Conservation (phyloP, 1,140 invertebrate genomes). For the Schlechtendalia chinensis region DNA sequence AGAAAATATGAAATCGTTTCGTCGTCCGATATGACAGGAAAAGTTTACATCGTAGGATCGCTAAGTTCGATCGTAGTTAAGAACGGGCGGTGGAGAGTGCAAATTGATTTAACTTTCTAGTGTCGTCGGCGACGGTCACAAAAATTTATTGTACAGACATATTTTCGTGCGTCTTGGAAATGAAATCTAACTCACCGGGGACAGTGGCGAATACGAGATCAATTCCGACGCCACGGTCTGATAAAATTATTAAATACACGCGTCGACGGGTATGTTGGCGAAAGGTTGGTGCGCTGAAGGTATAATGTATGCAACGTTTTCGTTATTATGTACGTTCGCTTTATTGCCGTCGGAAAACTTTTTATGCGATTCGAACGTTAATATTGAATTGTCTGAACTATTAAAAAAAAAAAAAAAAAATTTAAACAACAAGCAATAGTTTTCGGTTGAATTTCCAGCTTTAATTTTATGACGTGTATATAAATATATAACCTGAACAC, state of each 20-base stretch:
- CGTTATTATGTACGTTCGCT: too few relatives aligned
- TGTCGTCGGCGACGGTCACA: not conserved
- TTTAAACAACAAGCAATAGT: too few relatives aligned
- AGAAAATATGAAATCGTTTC: not conserved
- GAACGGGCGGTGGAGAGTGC: not conserved
- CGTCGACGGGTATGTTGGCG: too few relatives aligned
- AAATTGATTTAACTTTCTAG: slow-evolving; percentile 34
- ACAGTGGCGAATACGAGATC: slow-evolving; percentile 13
- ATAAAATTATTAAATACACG: not conserved
- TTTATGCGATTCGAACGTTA: too few relatives aligned
- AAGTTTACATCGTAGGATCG: slow-evolving; percentile 1
- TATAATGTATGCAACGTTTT: too few relatives aligned
- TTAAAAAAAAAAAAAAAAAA: too few relatives aligned
- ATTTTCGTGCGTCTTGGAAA: not conserved
- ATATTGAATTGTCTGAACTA: too few relatives aligned
- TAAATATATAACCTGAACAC: too few relatives aligned
- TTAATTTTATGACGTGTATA: too few relatives aligned
- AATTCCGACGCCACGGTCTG: slow-evolving; percentile 1
- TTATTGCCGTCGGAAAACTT: too few relatives aligned
- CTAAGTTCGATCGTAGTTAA: not conserved
- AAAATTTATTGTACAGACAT: slow-evolving; percentile 31
- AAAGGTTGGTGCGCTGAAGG: too few relatives aligned
- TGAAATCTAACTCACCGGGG: not conserved
- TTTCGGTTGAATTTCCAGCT: too few relatives aligned
- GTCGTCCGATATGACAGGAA: not conserved